A percentile compares a stretch with the other conserved stretches of the same genome.
Evolutionary conservation across 2,113 vertebrate species (phyloP).

Genomic region (Boulengerochromis microlepis): DNA sequence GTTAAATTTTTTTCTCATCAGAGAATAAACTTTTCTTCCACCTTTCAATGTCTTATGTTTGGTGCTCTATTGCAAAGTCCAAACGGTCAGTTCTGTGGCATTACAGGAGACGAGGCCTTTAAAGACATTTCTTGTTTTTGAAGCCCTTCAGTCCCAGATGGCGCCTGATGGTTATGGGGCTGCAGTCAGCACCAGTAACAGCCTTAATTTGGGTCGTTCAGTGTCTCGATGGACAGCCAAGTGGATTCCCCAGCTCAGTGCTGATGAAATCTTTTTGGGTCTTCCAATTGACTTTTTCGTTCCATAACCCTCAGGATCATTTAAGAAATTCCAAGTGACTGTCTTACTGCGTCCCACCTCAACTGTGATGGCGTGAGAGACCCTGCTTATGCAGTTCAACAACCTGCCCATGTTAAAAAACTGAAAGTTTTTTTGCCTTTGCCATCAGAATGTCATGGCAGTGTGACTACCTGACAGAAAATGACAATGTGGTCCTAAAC

Average conservation of each 20-base stretch:
- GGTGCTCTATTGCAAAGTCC: not conserved
- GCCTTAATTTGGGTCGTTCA: not conserved
- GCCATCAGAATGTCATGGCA: not conserved
- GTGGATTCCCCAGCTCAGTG: not conserved
- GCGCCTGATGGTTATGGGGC: not conserved
- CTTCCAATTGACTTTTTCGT: not conserved
- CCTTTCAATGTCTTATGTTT: not conserved
- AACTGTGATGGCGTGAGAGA: rapidly evolving
- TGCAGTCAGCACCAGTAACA: not conserved
- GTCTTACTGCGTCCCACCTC: rapidly evolving
- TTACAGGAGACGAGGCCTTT: not conserved
- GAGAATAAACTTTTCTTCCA: not conserved
- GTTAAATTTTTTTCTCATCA: not conserved
- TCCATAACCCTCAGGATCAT: not conserved
- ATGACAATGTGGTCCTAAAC: not conserved
- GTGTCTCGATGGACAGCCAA: not conserved
- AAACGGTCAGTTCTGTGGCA: rapidly evolving
- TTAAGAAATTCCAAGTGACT: not conserved
- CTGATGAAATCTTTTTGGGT: not conserved
- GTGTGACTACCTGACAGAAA: not conserved
- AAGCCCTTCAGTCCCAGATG: not conserved
- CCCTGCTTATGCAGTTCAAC: not conserved
- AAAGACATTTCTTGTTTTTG: not conserved
- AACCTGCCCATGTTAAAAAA: not conserved
- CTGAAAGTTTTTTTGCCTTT: not conserved